Percentiles rank a stretch among this genome's conserved stretches.
Conservation (phyloP, 2,113 vertebrate genomes). For the Agapornis roseicollis region DNA sequence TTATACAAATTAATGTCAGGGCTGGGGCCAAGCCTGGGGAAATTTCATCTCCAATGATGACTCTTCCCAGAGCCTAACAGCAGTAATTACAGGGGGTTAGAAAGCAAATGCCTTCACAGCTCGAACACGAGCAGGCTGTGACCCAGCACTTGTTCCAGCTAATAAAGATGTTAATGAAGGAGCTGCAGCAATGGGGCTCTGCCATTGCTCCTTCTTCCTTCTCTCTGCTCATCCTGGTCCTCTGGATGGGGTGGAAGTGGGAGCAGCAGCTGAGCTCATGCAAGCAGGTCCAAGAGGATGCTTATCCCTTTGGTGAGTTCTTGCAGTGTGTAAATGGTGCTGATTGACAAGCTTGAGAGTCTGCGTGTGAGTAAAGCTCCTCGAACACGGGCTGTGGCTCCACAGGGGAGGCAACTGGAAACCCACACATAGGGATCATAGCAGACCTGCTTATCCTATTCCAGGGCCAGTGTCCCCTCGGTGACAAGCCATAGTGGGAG, state of each 20-base stretch:
- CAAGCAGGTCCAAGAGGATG: background rate
- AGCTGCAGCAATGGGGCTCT: background rate
- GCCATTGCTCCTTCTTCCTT: background rate
- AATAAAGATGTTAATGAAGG: slow-evolving; percentile 14
- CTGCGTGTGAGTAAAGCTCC: background rate
- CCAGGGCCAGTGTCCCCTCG: too few relatives aligned
- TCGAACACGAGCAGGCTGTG: background rate
- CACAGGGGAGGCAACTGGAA: background rate
- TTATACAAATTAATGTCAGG: background rate
- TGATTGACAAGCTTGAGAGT: background rate
- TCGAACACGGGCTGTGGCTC: background rate
- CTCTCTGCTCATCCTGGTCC: background rate
- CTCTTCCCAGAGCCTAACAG: background rate
- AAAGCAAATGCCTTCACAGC: background rate
- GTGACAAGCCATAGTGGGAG: background rate
- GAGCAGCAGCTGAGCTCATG: background rate
- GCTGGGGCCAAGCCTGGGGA: background rate
- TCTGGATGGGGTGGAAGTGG: background rate
- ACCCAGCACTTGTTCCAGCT: background rate
- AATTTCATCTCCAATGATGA: background rate
- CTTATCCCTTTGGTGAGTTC: background rate
- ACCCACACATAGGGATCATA: rapidly evolving
- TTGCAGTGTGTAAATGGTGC: background rate
- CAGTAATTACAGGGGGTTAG: slow-evolving; percentile 2
- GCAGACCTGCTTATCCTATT: background rate